Conservation (phyloP, 2,113 vertebrate genomes). For the Serilophus lunatus region DNA sequence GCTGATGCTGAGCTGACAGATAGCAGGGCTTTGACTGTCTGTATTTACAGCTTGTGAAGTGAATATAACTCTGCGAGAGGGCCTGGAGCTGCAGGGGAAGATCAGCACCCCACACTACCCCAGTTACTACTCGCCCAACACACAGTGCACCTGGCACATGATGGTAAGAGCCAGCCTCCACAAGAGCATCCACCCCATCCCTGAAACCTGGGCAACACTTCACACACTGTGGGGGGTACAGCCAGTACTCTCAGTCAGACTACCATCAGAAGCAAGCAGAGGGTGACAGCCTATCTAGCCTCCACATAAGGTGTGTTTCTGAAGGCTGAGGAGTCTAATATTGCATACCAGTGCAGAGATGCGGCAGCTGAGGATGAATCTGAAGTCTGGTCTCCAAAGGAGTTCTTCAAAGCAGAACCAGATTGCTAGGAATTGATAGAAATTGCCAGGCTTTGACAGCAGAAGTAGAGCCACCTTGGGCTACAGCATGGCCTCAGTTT, state of each 20-base stretch:
- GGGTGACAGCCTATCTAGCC: neutral
- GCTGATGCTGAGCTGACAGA: neutral
- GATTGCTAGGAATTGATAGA: neutral
- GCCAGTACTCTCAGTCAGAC: neutral
- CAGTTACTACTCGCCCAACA: slow-evolving; percentile 90
- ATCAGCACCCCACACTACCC: slow-evolving; percentile 88
- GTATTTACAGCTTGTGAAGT: slow-evolving; percentile 76
- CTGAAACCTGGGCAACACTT: neutral
- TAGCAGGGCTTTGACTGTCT: neutral
- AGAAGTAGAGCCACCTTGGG: neutral
- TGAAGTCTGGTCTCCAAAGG: neutral
- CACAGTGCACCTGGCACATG: slow-evolving; percentile 89
- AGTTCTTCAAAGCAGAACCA: neutral
- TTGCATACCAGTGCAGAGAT: neutral
- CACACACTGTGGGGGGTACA: rapidly evolving
- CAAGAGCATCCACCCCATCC: neutral
- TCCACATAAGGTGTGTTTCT: neutral
- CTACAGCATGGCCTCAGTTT: neutral
- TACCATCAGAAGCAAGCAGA: neutral
- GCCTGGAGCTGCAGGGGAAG: slow-evolving; percentile 76
- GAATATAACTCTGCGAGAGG: slow-evolving; percentile 73
- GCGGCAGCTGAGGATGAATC: neutral
- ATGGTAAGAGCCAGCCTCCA: slow-evolving; percentile 74
- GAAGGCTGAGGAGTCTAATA: neutral
- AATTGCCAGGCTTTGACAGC: neutral